Percentiles rank a stretch among this genome's conserved stretches.
These are phyloP conservation scores for Oreamnos americanus DNA, from an alignment of 2,113 vertebrate species.

Conservation along the genomic window DNA sequence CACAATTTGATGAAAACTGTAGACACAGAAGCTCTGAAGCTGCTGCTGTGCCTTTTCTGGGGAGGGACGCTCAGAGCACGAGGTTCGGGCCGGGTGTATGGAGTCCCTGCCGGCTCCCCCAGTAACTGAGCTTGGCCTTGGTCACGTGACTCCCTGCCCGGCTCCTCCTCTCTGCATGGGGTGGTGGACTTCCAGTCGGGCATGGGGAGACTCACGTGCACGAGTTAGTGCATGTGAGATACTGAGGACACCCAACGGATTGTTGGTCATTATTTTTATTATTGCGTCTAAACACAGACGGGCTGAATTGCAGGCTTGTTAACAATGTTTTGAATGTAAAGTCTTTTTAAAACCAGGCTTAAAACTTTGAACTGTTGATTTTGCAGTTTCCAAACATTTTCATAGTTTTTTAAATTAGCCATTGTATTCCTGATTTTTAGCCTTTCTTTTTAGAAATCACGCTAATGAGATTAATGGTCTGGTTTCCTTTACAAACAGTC, in stretches of 20 bases:
- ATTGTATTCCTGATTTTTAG: not conserved
- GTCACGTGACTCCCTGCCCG: rapidly evolving
- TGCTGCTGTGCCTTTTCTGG: not conserved
- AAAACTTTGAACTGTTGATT: not conserved
- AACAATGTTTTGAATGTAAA: not conserved
- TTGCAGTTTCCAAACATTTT: not conserved
- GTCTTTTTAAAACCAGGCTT: not conserved
- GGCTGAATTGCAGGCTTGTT: too few relatives aligned
- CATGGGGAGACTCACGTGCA: rapidly evolving
- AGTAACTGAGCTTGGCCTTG: rapidly evolving
- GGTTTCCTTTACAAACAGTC: not conserved
- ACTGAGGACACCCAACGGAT: rapidly evolving
- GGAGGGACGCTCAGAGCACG: rapidly evolving
- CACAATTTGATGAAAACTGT: not conserved
- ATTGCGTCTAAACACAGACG: not conserved
- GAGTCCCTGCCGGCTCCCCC: too few relatives aligned
- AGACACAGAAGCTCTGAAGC: too few relatives aligned
- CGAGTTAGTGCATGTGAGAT: rapidly evolving
- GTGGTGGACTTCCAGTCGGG: rapidly evolving
- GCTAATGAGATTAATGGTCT: not conserved
- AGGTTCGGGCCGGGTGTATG: not conserved
- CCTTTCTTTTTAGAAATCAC: not conserved
- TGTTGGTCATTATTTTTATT: not conserved
- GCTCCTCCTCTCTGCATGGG: rapidly evolving
- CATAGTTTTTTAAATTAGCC: not conserved